Conservation (phyloP, 1,140 invertebrate genomes). For the Pogonus chalceus region DNA sequence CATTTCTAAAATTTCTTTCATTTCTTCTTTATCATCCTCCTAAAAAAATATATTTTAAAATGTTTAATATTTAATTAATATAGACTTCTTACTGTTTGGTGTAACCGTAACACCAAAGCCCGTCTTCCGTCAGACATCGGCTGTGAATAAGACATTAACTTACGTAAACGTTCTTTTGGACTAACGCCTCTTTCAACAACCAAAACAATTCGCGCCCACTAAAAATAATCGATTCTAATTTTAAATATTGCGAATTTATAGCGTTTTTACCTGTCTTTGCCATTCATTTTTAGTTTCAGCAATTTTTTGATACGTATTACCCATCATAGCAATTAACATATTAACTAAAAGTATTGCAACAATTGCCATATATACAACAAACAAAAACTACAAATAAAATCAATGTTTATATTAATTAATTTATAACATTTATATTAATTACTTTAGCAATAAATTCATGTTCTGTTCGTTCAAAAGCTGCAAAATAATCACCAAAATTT, state of each 20-base stretch:
- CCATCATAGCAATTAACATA: constrained; percentile 99
- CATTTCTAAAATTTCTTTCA: constrained; percentile 88
- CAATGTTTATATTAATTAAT: background rate
- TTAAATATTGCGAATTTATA: background rate
- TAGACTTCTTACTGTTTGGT: constrained; percentile 58
- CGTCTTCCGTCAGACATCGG: constrained; percentile 85
- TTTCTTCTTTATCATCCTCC: constrained; percentile 86
- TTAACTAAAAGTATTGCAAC: constrained; percentile 92
- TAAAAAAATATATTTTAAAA: constrained; percentile 34
- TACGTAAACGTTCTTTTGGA: constrained; percentile 71
- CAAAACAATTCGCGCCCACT: constrained; percentile 95
- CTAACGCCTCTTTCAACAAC: constrained; percentile 92
- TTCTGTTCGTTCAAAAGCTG: constrained; percentile 75
- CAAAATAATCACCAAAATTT: constrained; percentile 91
- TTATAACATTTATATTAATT: constrained; percentile 17
- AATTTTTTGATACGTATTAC: constrained; percentile 96
- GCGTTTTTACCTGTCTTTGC: constrained; percentile 75
- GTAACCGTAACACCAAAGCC: constrained; percentile 74
- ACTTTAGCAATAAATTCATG: constrained; percentile 85
- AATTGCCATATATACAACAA: constrained; percentile 93
- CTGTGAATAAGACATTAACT: constrained; percentile 87
- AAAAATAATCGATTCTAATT: constrained; percentile 23
- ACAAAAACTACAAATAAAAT: constrained; percentile 60
- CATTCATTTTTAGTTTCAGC: constrained; percentile 95
- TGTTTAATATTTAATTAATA: background rate